Evolutionary conservation across 2,797 vertebrate species (phyloP).

Genomic region (Lacerta viridis): DNA sequence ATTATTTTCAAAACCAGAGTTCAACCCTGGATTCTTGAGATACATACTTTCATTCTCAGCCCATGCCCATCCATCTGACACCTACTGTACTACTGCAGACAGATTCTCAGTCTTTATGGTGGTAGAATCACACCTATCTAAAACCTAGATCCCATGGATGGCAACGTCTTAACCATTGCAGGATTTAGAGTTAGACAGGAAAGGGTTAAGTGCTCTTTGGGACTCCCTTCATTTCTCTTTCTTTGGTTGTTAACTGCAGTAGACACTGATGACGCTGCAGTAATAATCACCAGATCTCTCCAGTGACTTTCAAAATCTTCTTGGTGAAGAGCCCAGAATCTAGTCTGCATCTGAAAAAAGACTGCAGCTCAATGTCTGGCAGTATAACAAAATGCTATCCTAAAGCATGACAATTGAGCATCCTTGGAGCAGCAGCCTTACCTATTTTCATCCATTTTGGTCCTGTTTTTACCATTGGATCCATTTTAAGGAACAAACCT

Average conservation of each 20-base stretch:
- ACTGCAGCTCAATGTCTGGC: slow-evolving; percentile 44
- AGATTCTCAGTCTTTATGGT: no score
- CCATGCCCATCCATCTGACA: no score
- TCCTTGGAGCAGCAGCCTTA: slow-evolving; percentile 32
- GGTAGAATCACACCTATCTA: no score
- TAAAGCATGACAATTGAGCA: slow-evolving; percentile 51
- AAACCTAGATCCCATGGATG: no score
- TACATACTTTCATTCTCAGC: no score
- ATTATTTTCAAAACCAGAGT: neutral
- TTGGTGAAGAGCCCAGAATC: slow-evolving; percentile 55
- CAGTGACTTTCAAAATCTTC: slow-evolving; percentile 29
- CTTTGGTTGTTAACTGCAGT: slow-evolving; percentile 26
- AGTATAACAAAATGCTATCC: slow-evolving; percentile 45
- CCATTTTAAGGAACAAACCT: neutral
- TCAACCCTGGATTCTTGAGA: no score
- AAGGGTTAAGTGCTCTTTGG: no score
- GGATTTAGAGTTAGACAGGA: no score
- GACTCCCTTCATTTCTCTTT: slow-evolving; percentile 21
- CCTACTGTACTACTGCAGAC: no score
- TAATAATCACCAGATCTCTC: slow-evolving; percentile 43
- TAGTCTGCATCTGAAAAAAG: slow-evolving; percentile 40
- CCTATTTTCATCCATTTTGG: slow-evolving; percentile 32
- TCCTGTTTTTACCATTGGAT: neutral
- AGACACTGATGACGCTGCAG: neutral
- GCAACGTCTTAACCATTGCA: neutral